These are phyloP conservation scores for Furcifer pardalis DNA, from an alignment of 2,797 vertebrate species.

Conservation along the genomic window DNA sequence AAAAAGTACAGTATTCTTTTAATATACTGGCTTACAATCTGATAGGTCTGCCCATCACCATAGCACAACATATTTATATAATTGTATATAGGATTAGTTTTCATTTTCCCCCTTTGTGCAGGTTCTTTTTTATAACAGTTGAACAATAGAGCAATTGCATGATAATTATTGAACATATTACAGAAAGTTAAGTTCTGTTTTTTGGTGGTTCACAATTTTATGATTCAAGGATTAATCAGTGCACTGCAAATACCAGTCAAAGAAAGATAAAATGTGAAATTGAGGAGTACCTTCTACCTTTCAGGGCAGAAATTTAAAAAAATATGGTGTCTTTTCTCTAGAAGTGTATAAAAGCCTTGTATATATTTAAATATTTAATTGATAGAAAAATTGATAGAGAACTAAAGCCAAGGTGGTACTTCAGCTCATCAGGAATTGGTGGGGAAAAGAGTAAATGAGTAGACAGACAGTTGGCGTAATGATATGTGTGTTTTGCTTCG, in stretches of 20 bases:
- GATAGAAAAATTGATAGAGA: slow-evolving; percentile 75
- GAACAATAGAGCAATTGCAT: slow-evolving; percentile 75
- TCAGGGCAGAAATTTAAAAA: slow-evolving; percentile 68
- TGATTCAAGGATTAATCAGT: slow-evolving; percentile 71
- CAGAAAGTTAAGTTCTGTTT: slow-evolving; percentile 87
- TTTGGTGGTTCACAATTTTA: slow-evolving; percentile 82
- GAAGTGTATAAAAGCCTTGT: slow-evolving; percentile 82
- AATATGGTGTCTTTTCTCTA: slow-evolving; percentile 83
- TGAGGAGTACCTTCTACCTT: slow-evolving; percentile 57
- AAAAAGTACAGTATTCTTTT: slow-evolving; percentile 92
- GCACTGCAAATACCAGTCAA: slow-evolving; percentile 56
- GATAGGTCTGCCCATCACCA: slow-evolving; percentile 82
- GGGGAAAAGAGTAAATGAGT: slow-evolving; percentile 67
- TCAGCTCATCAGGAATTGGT: slow-evolving; percentile 65
- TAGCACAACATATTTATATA: slow-evolving; percentile 82
- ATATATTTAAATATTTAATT: slow-evolving; percentile 82
- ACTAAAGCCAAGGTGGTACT: slow-evolving; percentile 72
- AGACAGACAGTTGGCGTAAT: slow-evolving; percentile 69
- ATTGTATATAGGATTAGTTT: slow-evolving; percentile 82
- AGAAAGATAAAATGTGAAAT: slow-evolving; percentile 60
- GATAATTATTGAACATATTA: slow-evolving; percentile 79
- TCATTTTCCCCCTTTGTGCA: slow-evolving; percentile 73
- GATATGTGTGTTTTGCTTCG: slow-evolving; percentile 76
- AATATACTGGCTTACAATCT: slow-evolving; percentile 96
- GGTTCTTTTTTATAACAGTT: slow-evolving; percentile 80